phyloP scores from a whole-genome alignment of 2,888 invertebrate genomes.

The Rhynchonema sp. region DNA sequence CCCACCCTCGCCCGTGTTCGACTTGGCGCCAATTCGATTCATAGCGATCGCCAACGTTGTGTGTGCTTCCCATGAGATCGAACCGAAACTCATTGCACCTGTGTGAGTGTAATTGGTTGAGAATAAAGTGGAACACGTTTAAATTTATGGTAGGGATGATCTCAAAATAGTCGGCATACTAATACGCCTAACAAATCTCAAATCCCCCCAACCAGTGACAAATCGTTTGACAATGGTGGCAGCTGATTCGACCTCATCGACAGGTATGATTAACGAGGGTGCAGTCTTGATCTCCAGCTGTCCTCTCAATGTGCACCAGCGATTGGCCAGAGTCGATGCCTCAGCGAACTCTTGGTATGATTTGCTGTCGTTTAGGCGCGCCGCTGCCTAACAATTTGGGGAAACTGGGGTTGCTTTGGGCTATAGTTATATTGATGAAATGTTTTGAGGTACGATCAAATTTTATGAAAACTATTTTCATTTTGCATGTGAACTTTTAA shows the following conservation, averaged over 20 bases:
- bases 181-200: not conserved
- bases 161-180: not conserved
- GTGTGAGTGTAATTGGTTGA: too few relatives aligned
- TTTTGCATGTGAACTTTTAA: too few relatives aligned
- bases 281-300: conserved; percentile 64
- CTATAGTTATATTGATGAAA: too few relatives aligned
- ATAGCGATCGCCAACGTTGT: conserved; percentile 82
- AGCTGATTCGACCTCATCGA: conserved; percentile 77
- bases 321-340: conserved; percentile 63
- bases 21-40: conserved; percentile 91
- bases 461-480: too few relatives aligned
- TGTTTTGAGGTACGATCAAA: too few relatives aligned
- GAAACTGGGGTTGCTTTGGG: too few relatives aligned
- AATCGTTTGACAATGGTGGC: conserved; percentile 84
- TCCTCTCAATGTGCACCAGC: conserved; percentile 70
- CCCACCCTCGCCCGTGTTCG: conserved; percentile 94
- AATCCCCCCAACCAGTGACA: conserved; percentile 44
- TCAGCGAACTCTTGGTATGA: conserved; percentile 68
- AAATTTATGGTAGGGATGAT: too few relatives aligned
- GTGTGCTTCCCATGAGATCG: conserved; percentile 89
- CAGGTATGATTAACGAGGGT: conserved; percentile 53
- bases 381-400: conserved; percentile 83
- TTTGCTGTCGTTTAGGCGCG: conserved; percentile 51
- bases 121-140: too few relatives aligned
- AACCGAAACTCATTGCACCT: conserved; percentile 90